A percentile compares a stretch with the other conserved stretches of the same genome.
Conservation (phyloP, 2,113 vertebrate genomes). For the Vicugna pacos region DNA sequence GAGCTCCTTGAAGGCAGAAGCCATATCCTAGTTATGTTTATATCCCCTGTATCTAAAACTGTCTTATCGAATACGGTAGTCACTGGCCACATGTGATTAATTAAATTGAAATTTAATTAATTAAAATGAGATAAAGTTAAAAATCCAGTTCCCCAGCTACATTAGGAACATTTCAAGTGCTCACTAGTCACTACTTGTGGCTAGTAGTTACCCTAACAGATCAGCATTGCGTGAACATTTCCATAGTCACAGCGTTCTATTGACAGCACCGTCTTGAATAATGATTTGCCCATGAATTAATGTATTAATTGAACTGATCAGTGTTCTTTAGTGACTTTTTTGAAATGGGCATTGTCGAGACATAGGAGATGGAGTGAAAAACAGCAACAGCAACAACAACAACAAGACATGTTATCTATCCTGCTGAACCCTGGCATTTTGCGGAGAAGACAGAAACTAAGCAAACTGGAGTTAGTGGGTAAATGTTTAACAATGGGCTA, state of each 20-base stretch:
- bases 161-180: not conserved
- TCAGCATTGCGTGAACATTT: not conserved
- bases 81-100: not conserved
- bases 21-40: not conserved
- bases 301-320: not conserved
- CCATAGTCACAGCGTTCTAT: not conserved
- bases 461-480: not conserved
- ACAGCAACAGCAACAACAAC: not conserved
- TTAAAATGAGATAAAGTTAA: constrained; percentile 42
- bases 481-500: not conserved
- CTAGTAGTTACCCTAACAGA: not conserved
- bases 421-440: not conserved
- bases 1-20: not conserved
- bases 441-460: constrained; percentile 23
- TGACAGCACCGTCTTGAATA: not conserved
- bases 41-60: not conserved
- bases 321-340: not conserved
- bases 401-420: not conserved
- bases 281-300: not conserved
- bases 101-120: not conserved
- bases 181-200: not conserved
- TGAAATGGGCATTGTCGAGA: not conserved
- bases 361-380: not conserved
- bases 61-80: not conserved
- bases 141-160: not conserved